Percentiles rank a stretch among this genome's conserved stretches.
These are phyloP conservation scores for Phalacrocorax aristotelis DNA, from an alignment of 2,113 vertebrate genomes.

Conservation along the genomic window DNA sequence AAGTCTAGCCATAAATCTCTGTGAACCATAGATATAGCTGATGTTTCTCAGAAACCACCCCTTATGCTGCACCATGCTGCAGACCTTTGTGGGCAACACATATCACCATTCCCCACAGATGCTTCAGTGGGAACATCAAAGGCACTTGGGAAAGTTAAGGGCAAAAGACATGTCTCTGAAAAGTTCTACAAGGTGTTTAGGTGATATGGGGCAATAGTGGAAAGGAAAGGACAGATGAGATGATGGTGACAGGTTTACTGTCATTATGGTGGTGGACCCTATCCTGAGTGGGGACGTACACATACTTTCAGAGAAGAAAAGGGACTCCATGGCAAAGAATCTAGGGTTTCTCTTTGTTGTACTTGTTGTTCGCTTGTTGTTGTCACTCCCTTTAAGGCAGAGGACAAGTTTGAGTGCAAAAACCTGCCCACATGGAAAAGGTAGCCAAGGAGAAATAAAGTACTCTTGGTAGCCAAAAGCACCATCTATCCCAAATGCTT, in stretches of 20 bases:
- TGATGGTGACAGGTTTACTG: neutral
- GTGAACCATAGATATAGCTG: neutral
- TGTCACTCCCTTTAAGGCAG: neutral
- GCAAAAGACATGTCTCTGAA: neutral
- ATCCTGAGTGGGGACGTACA: neutral
- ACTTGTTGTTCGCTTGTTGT: too few species aligned
- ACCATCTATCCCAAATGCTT: neutral
- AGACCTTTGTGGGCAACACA: neutral
- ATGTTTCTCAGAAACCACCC: neutral
- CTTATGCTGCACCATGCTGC: rapidly evolving
- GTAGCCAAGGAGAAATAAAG: neutral
- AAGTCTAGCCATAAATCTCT: neutral
- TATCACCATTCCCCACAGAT: neutral
- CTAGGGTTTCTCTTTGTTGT: neutral
- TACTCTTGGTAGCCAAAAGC: neutral
- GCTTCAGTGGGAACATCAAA: neutral
- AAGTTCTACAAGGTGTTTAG: neutral
- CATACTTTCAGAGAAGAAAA: neutral
- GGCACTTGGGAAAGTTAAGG: neutral
- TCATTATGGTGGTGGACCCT: neutral
- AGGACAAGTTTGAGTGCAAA: neutral
- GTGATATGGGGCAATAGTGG: neutral
- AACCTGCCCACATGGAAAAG: neutral
- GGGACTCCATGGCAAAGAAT: neutral
- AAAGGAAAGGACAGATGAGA: neutral